Evolutionary conservation across 30 jellyfish, hydroid and myxozoan species (phyloP).

Genomic region (Morbakka virulenta): DNA sequence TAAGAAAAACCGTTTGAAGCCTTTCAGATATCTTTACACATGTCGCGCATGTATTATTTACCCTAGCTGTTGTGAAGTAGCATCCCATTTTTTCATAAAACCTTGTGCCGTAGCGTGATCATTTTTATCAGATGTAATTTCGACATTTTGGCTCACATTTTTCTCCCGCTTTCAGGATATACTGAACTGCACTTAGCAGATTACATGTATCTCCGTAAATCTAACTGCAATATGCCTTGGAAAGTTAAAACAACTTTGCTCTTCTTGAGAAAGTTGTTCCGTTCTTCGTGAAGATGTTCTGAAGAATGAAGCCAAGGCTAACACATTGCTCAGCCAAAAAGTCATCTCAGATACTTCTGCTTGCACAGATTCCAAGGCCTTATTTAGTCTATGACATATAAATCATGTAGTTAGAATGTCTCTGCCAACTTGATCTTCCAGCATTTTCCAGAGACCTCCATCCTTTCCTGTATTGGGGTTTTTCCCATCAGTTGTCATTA

Average conservation of each 20-base stretch:
- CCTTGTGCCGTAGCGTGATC: slow-evolving; percentile 45
- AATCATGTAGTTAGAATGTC: slow-evolving; percentile 23
- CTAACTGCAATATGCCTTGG: slow-evolving; percentile 52
- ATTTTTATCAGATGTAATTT: slow-evolving; percentile 36
- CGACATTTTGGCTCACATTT: slow-evolving; percentile 27
- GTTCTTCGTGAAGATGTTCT: slow-evolving; percentile 50
- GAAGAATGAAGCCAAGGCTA: slow-evolving; percentile 34
- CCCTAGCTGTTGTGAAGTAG: slow-evolving; percentile 41
- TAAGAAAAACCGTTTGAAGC: slow-evolving; percentile 10
- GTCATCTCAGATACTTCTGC: slow-evolving; percentile 39
- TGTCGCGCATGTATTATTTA: slow-evolving; percentile 8
- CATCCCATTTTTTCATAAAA: slow-evolving; percentile 31
- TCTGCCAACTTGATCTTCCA: slow-evolving; percentile 27
- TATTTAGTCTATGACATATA: slow-evolving; percentile 17
- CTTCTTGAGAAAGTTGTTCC: slow-evolving; percentile 23
- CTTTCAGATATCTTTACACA: slow-evolving; percentile 19
- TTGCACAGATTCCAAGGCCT: slow-evolving; percentile 49
- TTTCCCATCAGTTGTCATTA: slow-evolving; percentile 48
- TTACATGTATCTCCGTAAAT: slow-evolving; percentile 37
- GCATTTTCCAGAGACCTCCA: slow-evolving; percentile 9
- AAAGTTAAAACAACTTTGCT: slow-evolving; percentile 1
- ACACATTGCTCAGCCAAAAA: slow-evolving; percentile 45
- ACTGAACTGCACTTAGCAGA: slow-evolving; percentile 33
- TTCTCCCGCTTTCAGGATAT: slow-evolving; percentile 47
- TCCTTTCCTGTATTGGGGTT: slow-evolving; percentile 2